These are phyloP conservation scores for Formicarius rufipectus DNA, from an alignment of 2,113 vertebrate genomes.

Conservation along the genomic window DNA sequence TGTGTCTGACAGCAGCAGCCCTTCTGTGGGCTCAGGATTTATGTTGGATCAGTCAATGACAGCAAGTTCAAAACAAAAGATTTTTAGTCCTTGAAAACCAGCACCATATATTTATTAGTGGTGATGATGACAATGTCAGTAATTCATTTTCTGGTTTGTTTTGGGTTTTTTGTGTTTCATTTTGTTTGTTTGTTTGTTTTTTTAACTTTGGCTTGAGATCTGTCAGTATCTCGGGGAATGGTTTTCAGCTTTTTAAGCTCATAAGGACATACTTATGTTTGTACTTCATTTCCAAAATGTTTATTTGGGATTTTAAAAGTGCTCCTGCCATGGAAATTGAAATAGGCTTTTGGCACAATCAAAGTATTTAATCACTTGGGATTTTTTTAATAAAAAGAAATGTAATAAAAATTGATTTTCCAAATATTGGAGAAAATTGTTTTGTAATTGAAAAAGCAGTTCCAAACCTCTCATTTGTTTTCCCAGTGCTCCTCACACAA, in stretches of 20 bases:
- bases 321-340: not conserved
- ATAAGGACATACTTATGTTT: not conserved
- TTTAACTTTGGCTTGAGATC: not conserved
- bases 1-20: not conserved
- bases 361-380: not conserved
- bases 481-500: not conserved
- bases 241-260: not conserved
- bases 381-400: not conserved
- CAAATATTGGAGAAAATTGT: not conserved
- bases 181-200: not conserved
- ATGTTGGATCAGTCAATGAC: not conserved
- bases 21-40: not conserved
- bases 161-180: not conserved
- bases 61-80: not conserved
- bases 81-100: not conserved
- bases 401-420: slow-evolving; percentile 5
- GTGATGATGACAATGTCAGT: not conserved
- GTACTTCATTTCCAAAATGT: not conserved
- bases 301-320: not conserved
- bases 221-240: not conserved
- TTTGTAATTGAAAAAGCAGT: not conserved
- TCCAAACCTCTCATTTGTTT: not conserved
- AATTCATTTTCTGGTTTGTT: not conserved
- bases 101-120: not conserved
- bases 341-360: not conserved